Conservation (phyloP, 1,140 invertebrate species). For the Popillia japonica region DNA sequence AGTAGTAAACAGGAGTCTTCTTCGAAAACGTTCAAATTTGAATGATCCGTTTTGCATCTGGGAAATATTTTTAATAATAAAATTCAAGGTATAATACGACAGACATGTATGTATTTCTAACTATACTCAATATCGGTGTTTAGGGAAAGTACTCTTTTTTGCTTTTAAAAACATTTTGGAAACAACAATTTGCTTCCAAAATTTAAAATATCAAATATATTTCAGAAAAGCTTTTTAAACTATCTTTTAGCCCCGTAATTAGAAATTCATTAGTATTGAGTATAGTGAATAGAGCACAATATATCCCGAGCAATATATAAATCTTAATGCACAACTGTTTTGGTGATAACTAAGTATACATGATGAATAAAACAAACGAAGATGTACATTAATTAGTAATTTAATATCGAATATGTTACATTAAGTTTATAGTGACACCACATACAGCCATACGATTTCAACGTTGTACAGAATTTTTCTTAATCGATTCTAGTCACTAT, state of each 20-base stretch:
- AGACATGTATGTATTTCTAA: no score
- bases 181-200: no score
- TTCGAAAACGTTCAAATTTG: slow-evolving; percentile 63
- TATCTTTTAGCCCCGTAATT: no score
- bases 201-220: no score
- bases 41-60: slow-evolving; percentile 48
- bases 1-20: slow-evolving; percentile 63
- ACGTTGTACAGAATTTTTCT: slow-evolving; percentile 16
- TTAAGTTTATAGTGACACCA: not conserved
- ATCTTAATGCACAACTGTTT: not conserved
- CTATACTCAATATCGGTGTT: no score
- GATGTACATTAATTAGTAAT: not conserved
- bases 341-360: slow-evolving; percentile 9
- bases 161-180: no score
- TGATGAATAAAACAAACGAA: not conserved
- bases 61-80: slow-evolving; percentile 9
- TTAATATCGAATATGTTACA: not conserved
- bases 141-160: no score
- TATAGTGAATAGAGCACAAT: no score
- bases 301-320: not conserved
- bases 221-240: no score
- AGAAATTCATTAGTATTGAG: no score
- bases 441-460: not conserved
- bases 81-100: no score
- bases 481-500: slow-evolving; percentile 23